Evolutionary conservation across 2,888 invertebrate species (phyloP).

Genomic region (Lobophora halterata): DNA sequence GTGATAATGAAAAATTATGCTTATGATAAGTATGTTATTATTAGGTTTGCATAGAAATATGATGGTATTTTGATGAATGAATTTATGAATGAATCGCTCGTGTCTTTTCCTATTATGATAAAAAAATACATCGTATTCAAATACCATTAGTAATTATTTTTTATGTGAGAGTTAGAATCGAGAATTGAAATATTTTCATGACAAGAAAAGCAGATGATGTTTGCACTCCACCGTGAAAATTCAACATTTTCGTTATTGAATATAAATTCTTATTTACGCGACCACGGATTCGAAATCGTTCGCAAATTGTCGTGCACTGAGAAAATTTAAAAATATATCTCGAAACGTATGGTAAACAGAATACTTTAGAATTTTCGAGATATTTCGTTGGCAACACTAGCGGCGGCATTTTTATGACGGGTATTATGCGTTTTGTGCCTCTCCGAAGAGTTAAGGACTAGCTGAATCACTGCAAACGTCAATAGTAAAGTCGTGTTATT

Average conservation of each 20-base stretch:
- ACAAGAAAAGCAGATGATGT: conserved; percentile 28
- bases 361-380: too few relatives aligned
- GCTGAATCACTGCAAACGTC: too few relatives aligned
- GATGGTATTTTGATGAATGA: too few relatives aligned
- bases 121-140: not conserved
- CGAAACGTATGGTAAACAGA: conserved; percentile 25
- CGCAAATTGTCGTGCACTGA: conserved; percentile 33
- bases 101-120: not conserved
- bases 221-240: conserved; percentile 18
- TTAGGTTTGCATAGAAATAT: too few relatives aligned
- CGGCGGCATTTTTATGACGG: conserved; percentile 22
- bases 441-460: too few relatives aligned
- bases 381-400: conserved; percentile 24
- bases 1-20: too few relatives aligned
- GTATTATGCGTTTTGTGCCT: conserved; percentile 18
- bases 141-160: not conserved
- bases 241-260: conserved; percentile 31
- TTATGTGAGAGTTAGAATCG: not conserved
- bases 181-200: conserved; percentile 23
- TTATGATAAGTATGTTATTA: too few relatives aligned
- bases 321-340: conserved; percentile 30
- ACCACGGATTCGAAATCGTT: conserved; percentile 29
- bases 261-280: conserved; percentile 35
- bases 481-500: too few relatives aligned
- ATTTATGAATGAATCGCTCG: too few relatives aligned